Evolutionary conservation across 1,140 invertebrate species (phyloP), one percentile per base, ranked within the genome.

Genomic region (Kradibia gibbosae): DNA sequence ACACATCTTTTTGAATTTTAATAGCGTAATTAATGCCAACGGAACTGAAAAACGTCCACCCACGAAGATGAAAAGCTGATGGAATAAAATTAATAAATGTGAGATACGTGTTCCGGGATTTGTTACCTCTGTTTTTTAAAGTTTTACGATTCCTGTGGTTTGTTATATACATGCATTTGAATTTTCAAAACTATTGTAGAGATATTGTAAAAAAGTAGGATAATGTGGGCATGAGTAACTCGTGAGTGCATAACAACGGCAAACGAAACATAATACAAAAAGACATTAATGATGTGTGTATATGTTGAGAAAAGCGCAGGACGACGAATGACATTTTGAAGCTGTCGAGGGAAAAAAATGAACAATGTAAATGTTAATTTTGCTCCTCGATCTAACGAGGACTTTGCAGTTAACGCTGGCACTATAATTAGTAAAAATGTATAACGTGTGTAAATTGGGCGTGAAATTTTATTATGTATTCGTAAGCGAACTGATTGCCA

Each of bases 151-250:
- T 75, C 65, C 77, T 81, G 73, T 71, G 73, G 62, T 81, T 76
- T 81, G 73, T 81, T 81, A 76, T 57, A 77, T 60, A 81, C 65
- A 53, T 81, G 39, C 50, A 50, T 76, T 76, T 28, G 53, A 57
- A 81, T 76, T 81, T 76, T 76, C 48, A 34, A 81, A 81, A 76
- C 70, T 76, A 81, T 76, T 77, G 73, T 77, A 81, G 73, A 81
- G 39, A 76, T 77, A 81, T 77, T 76, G 62, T 76, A 80, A 80
- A 80, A 67, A 80, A 48, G 73, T 39, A 60, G 34, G 17, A 17
- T 42, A 50, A 74, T 5, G 39, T 67, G 45, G 36, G 55, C 42
- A 65, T 25, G 50, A 73, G 25, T 48, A 73, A 73, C 48, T 34
- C 20, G n/a, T n/a, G 31, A 53, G 31, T 36, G 53, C 0, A 53